phyloP scores from a whole-genome alignment of 2,797 vertebrate species.

The Alfaro cultratus region DNA sequence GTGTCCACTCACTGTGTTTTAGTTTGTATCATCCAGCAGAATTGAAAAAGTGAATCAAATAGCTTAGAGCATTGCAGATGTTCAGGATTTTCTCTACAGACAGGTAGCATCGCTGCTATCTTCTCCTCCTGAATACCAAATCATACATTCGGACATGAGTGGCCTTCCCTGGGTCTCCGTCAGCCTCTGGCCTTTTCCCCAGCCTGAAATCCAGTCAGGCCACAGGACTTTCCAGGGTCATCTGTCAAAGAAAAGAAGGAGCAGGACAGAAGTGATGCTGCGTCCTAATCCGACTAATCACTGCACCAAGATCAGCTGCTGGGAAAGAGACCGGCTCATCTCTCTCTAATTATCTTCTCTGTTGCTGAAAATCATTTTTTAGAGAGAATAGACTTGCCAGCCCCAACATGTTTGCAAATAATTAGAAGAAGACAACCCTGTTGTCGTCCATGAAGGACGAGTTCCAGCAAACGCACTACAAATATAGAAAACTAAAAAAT shows the following conservation, averaged over 20 bases:
- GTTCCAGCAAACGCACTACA: not conserved
- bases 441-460: not conserved
- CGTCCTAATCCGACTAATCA: constrained; percentile 14
- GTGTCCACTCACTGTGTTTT: not conserved
- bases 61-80: not conserved
- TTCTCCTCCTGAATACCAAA: constrained; percentile 18
- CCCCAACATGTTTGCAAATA: constrained; percentile 1
- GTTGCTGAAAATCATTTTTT: not conserved
- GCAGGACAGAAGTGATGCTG: constrained; percentile 14
- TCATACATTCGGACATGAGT: constrained; percentile 15
- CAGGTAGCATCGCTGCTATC: not conserved
- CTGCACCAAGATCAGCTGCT: constrained; percentile 19
- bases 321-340: constrained; percentile 23
- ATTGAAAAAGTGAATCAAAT: not conserved
- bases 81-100: not conserved
- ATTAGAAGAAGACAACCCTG: not conserved
- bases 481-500: not conserved
- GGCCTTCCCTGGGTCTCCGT: constrained; percentile 25
- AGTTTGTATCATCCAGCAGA: not conserved
- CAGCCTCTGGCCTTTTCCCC: constrained; percentile 15
- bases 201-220: constrained; percentile 30
- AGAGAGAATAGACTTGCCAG: not conserved
- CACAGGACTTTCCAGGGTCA: constrained; percentile 25
- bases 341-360: constrained; percentile 1
- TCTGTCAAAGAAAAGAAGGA: constrained; percentile 26